Evolutionary conservation across 2,888 invertebrate species (phyloP), one percentile per base, ranked within the genome.

Genomic region (Lysandra bellargus): DNA sequence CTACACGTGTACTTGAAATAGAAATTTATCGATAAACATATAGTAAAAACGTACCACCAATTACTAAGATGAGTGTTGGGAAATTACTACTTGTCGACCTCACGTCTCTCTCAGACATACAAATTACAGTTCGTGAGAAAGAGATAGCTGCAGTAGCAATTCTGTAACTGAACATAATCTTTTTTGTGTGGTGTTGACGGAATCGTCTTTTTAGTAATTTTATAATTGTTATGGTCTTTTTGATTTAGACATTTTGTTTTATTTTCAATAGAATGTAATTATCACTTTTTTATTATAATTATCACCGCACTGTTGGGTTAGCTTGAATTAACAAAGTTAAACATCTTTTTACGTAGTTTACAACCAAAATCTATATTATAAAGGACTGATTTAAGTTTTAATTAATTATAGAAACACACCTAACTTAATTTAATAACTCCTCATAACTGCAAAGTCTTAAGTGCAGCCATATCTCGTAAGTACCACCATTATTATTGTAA

Each of bases 11-110:
- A 75, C 74, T 60, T 79, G 61, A 79, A 79, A 79, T 79, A 79
- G 79, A 79, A 79, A 79, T 74, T 75, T 79, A 79, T 79, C 74
- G 44, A 79, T 79, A 75, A 74, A 76, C 76, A 76, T 79, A 75
- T 75, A 64, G 79, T 79, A 74, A 79, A 78, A 88, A 87, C 84
- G 88, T 84, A 85, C 81, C 83, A 87, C 85, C 87, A 88, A 89
- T 90, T 88, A 89, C 85, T 81, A 83, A 86, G 86, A 88, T 88
- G 85, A 85, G 85, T 85, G 79, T 79, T 79, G 75, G 57, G 61
- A 79, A 79, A 79, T 79, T 79, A 78, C 78, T 53, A 72, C 74
- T 85, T 84, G 80, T 83, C 87, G 86, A 85, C 83, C 80, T 86
- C 80, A 79, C 80, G 60, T 88, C 87, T 81, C 83, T 82, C 83